These are phyloP conservation scores for Rhinoderma darwinii DNA, from an alignment of 2,113 vertebrate genomes.

Conservation along the genomic window DNA sequence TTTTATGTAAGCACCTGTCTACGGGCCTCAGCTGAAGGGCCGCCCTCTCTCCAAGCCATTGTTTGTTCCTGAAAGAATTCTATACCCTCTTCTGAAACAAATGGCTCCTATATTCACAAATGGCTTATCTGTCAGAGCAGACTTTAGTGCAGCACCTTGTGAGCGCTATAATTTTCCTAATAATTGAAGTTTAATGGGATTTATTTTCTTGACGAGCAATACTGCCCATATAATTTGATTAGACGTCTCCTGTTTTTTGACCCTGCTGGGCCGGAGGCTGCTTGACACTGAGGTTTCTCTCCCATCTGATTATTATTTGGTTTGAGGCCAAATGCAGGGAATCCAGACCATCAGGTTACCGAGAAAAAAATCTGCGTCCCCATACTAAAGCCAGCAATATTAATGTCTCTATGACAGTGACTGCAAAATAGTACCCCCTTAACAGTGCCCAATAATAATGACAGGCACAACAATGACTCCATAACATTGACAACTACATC, in stretches of 20 bases:
- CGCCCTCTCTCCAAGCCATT: neutral
- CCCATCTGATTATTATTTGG: neutral
- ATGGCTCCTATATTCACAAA: neutral
- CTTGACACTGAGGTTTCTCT: neutral
- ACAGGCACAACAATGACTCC: too few relatives aligned
- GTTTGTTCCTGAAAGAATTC: slow-evolving; percentile 9
- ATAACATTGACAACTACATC: too few relatives aligned
- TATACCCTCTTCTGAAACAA: neutral
- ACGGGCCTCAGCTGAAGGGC: neutral
- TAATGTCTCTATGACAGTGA: neutral
- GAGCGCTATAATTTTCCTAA: neutral
- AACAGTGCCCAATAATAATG: neutral
- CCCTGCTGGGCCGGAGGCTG: neutral
- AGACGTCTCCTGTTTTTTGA: neutral
- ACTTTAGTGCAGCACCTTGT: neutral
- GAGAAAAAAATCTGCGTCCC: neutral
- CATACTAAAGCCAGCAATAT: neutral
- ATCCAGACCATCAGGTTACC: neutral
- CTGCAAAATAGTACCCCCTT: neutral
- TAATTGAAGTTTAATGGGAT: neutral
- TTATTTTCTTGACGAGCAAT: neutral
- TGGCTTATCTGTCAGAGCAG: slow-evolving; percentile 18
- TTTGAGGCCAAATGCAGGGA: neutral
- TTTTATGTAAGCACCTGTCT: slow-evolving; percentile 45
- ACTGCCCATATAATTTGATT: neutral